Conservation (phyloP, 2,888 invertebrate genomes). For the Idaea straminata region DNA sequence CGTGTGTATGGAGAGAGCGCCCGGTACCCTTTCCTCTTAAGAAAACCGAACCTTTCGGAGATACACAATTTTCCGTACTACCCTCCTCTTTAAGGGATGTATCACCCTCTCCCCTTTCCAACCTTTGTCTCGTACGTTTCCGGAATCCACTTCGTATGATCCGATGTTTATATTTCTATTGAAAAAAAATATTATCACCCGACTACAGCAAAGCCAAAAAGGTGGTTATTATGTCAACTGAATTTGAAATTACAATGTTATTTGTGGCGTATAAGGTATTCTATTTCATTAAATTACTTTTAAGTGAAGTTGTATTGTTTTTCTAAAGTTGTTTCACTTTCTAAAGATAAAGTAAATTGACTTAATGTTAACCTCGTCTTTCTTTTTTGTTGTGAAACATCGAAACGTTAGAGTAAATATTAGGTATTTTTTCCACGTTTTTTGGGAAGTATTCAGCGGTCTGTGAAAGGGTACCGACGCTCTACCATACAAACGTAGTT, state of each 20-base stretch:
- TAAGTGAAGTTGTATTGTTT: neutral
- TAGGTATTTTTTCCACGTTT: too few species aligned
- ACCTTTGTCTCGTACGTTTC: slow-evolving; percentile 29
- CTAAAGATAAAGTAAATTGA: neutral
- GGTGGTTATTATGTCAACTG: neutral
- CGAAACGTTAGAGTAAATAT: too few species aligned
- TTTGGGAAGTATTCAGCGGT: too few species aligned
- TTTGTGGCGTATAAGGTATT: neutral
- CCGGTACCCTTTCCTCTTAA: too few species aligned
- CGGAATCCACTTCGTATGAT: slow-evolving; percentile 21
- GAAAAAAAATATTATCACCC: neutral
- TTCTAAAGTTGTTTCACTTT: neutral
- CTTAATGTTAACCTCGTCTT: neutral
- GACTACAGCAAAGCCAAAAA: too few species aligned
- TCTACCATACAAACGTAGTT: too few species aligned
- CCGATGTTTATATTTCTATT: slow-evolving; percentile 14
- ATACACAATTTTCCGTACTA: neutral
- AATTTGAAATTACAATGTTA: neutral
- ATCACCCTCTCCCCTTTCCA: slow-evolving; percentile 8
- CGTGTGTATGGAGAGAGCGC: too few species aligned
- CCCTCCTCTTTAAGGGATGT: neutral
- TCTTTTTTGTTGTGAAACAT: neutral
- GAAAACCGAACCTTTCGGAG: too few species aligned
- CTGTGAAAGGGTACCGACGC: too few species aligned
- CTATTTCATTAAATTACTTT: neutral